Base-by-base conservation (phyloP, 2,888 invertebrate genomes). In the Heliconius ethilla region DNA sequence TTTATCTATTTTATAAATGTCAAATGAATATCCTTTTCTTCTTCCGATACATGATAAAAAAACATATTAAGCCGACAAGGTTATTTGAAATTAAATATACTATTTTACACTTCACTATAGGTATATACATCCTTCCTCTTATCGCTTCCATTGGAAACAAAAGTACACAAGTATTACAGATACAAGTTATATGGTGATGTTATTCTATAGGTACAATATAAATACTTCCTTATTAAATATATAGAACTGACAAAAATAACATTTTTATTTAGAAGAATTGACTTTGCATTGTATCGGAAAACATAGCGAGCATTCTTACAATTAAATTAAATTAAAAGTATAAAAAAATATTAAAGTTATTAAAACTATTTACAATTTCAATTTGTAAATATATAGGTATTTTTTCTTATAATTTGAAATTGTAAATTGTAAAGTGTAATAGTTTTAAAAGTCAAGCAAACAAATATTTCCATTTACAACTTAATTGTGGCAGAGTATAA, bases 41-140 rank as follows among this genome's bases (percentile, higher is more conserved):
- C 59, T 37, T 72, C 59, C 33, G 59, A 59, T 72, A 33, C 29
- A 3, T 33, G 37, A 27, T 72, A 59, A 72, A 27, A 70, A 25
- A n/a, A 55, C 9, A n/a, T 37, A n/a, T 59, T 72, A 25, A 72
- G 9, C 22, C 33, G 7, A 72, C 59, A 59, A 72, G 72, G 72
- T 25, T 59, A 55, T 15, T 55, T 72, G 15, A 37, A 55, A 33
- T 33, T 29, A 51, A 40, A 25, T 40, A 67, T 1, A n/a, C n/a
- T 51, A 51, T 51, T 25, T 67, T 13, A n/a, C 11, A n/a, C 5
- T n/a, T 10, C 11, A 33, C 1, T 29, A 6, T 11, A 6, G 0
- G 11, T 59, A 59, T 3, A 6, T n/a, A 37, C 33, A 66, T 27
- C 9, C 15, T 63, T 29, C 63, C 13, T 27, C 27, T 63, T 27